Percentiles rank a stretch among this genome's conserved stretches.
These are phyloP conservation scores for Drosophila multiciliata DNA, from an alignment of 2,888 invertebrate genomes.

Conservation along the genomic window DNA sequence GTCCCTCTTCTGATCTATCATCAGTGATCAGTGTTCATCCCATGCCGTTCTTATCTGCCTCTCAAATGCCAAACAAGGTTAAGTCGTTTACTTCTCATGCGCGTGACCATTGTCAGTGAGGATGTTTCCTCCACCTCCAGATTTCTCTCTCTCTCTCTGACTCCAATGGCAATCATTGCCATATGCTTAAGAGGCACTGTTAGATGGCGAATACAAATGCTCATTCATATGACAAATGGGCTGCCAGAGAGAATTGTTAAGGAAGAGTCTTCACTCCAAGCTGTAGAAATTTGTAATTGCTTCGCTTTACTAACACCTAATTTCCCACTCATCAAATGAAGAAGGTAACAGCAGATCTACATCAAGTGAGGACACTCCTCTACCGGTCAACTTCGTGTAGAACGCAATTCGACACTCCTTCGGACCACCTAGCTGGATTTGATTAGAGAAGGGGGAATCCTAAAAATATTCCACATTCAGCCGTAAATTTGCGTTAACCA, in stretches of 20 bases:
- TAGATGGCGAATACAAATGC: slow-evolving; percentile 41
- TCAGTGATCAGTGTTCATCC: slow-evolving; percentile 42
- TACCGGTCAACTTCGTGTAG: slow-evolving; percentile 19
- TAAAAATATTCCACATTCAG: slow-evolving; percentile 34
- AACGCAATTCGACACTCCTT: slow-evolving; percentile 23
- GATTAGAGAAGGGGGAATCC: slow-evolving; percentile 31
- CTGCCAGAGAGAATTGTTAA: slow-evolving; percentile 21
- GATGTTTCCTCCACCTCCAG: slow-evolving; percentile 7
- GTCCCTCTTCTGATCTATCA: slow-evolving; percentile 43
- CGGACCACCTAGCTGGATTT: slow-evolving; percentile 59
- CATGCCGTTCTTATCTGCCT: slow-evolving; percentile 37
- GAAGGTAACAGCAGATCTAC: neutral
- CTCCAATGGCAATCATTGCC: slow-evolving; percentile 69
- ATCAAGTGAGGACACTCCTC: neutral
- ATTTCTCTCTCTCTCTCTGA: slow-evolving; percentile 42
- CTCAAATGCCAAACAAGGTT: slow-evolving; percentile 62
- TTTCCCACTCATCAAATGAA: slow-evolving; percentile 42
- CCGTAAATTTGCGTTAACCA: slow-evolving; percentile 70
- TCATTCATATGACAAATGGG: slow-evolving; percentile 59
- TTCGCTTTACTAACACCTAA: slow-evolving; percentile 35
- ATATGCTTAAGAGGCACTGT: slow-evolving; percentile 45
- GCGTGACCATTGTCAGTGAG: slow-evolving; percentile 42
- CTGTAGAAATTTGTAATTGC: slow-evolving; percentile 32
- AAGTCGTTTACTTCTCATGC: slow-evolving; percentile 53
- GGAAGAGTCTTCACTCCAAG: slow-evolving; percentile 5